phyloP scores from a whole-genome alignment of 2,113 vertebrate genomes.

The Progne subis region DNA sequence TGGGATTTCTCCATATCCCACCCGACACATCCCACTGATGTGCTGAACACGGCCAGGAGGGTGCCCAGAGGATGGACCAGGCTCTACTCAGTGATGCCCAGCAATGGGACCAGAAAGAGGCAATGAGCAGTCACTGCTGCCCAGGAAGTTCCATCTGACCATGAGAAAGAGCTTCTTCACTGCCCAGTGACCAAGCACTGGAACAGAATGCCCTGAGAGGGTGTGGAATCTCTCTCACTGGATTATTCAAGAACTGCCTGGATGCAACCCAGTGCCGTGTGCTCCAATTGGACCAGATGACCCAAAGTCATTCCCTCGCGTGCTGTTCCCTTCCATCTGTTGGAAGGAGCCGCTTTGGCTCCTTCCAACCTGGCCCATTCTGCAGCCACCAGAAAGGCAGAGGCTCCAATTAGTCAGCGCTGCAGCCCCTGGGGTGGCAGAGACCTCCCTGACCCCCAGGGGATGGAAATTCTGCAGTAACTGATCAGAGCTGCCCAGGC shows the following conservation, averaged over 20 bases:
- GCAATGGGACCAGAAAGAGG: background rate
- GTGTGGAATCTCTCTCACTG: background rate
- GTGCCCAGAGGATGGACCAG: background rate
- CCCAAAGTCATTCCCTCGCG: background rate
- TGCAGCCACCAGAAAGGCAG: background rate
- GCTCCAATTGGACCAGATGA: background rate
- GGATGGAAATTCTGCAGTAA: background rate
- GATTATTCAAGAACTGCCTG: background rate
- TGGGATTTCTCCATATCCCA: background rate
- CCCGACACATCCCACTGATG: background rate
- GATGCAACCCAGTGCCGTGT: background rate
- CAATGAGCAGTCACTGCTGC: background rate
- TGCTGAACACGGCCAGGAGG: fast-evolving
- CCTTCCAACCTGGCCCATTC: background rate
- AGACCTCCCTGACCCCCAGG: background rate
- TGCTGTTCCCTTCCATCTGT: too few species aligned
- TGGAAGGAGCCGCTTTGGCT: background rate
- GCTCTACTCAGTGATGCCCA: background rate
- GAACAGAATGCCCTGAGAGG: background rate
- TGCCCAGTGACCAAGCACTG: background rate
- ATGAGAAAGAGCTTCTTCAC: background rate
- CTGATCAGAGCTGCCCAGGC: background rate
- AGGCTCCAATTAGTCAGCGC: background rate
- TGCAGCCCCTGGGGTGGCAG: background rate
- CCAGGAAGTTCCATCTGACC: background rate